A percentile compares a stretch with the other conserved stretches of the same genome.
Conservation (phyloP, 2,888 invertebrate genomes). For the Halictus ligatus region DNA sequence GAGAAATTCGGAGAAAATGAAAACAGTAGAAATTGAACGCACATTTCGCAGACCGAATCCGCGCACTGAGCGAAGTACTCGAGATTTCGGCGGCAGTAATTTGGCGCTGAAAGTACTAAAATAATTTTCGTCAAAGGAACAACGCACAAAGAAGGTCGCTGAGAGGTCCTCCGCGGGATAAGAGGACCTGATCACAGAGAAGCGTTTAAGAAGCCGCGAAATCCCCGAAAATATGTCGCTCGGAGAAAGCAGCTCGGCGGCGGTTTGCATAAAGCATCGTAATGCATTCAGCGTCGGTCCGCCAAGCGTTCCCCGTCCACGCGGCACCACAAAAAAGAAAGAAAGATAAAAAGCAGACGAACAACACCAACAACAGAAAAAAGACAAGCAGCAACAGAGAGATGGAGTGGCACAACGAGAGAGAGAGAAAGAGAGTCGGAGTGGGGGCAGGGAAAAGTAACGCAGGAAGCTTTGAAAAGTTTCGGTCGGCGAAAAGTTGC, state of each 20-base stretch:
- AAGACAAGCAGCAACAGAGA: background rate
- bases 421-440: constrained; percentile 3
- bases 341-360: background rate
- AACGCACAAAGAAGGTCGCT: constrained; percentile 9
- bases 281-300: constrained; percentile 61
- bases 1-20: no score
- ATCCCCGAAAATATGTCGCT: constrained; percentile 48
- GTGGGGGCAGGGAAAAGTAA: constrained; percentile 35
- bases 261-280: constrained; percentile 57
- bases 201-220: constrained; percentile 40
- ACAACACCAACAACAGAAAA: constrained; percentile 11
- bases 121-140: background rate
- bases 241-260: constrained; percentile 1
- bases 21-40: background rate
- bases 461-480: constrained; percentile 66
- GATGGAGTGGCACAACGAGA: background rate
- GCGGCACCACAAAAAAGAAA: constrained; percentile 21
- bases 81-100: background rate
- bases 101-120: background rate
- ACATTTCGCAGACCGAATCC: background rate
- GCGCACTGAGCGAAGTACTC: background rate
- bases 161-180: constrained; percentile 10
- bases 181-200: constrained; percentile 27
- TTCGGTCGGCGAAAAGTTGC: constrained; percentile 61
- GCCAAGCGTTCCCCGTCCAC: constrained; percentile 49